Conservation (phyloP, 2,888 invertebrate species). For the Pyrocoelia pectoralis region DNA sequence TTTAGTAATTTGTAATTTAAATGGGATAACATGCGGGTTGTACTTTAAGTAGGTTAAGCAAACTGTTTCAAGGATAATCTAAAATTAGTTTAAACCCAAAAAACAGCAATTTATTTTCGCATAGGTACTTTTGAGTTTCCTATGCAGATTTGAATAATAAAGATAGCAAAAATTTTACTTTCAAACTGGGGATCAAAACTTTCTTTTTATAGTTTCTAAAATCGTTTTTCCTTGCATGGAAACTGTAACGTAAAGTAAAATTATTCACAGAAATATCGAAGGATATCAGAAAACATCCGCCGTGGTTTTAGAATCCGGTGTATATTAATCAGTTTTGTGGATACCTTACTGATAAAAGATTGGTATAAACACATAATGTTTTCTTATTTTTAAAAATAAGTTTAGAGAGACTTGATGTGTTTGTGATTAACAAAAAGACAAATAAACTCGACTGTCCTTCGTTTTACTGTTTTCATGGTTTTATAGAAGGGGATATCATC, state of each 20-base stretch:
- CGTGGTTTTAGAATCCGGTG: conserved; percentile 28
- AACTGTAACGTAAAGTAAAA: background rate
- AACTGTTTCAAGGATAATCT: conserved; percentile 6
- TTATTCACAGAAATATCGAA: conserved; percentile 16
- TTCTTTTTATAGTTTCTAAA: too few relatives aligned
- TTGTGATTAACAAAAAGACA: background rate
- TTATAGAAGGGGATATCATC: conserved; percentile 14
- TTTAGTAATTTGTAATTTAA: background rate
- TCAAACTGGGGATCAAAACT: too few relatives aligned
- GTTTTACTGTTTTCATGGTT: conserved; percentile 15
- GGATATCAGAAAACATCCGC: conserved; percentile 30
- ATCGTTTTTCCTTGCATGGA: background rate
- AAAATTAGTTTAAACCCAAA: background rate
- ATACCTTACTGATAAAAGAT: conserved; percentile 27
- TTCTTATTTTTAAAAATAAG: background rate
- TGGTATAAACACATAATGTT: conserved; percentile 7
- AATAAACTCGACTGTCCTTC: background rate
- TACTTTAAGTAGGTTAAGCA: conserved; percentile 1
- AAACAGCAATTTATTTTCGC: background rate
- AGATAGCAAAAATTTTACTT: too few relatives aligned
- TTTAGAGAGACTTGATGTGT: background rate
- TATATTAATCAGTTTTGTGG: conserved; percentile 31
- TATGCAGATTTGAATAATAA: too few relatives aligned
- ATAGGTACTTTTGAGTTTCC: too few relatives aligned
- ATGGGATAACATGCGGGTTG: background rate